phyloP scores from a whole-genome alignment of 2,888 invertebrate genomes.

The Plemyria rubiginata region DNA sequence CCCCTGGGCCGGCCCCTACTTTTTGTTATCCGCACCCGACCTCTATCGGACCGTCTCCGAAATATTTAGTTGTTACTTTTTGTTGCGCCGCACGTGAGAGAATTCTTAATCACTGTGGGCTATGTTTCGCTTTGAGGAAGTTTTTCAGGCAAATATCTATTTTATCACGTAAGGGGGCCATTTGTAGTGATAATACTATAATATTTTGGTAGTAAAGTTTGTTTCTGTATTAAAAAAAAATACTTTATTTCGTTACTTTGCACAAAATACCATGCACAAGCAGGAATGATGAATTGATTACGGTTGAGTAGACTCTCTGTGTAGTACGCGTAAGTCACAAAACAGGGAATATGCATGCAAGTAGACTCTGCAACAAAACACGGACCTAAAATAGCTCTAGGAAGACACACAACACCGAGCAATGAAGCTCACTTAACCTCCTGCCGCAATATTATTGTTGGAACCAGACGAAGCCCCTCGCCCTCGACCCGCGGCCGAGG shows the following conservation, averaged over 20 bases:
- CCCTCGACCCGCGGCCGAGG: conserved; percentile 54
- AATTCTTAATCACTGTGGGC: conserved; percentile 72
- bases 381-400: conserved; percentile 11
- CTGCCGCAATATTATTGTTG: conserved; percentile 67
- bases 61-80: conserved; percentile 85
- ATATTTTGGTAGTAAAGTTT: conserved; percentile 26
- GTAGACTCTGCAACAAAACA: neutral
- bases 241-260: neutral
- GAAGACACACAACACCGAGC: conserved; percentile 62
- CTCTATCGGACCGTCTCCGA: conserved; percentile 80
- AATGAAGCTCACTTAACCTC: conserved; percentile 71
- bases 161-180: conserved; percentile 35
- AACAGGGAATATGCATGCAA: neutral
- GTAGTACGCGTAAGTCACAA: too few species aligned
- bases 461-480: conserved; percentile 73
- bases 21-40: conserved; percentile 81
- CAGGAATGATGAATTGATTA: too few species aligned
- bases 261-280: neutral
- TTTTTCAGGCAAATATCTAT: conserved; percentile 49
- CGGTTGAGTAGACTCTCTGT: too few species aligned
- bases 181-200: conserved; percentile 28
- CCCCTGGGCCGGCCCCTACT: conserved; percentile 66
- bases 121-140: conserved; percentile 56
- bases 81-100: conserved; percentile 79
- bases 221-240: neutral